Conservation (phyloP, 2,113 vertebrate species). For the Coryphaenoides rupestris region DNA sequence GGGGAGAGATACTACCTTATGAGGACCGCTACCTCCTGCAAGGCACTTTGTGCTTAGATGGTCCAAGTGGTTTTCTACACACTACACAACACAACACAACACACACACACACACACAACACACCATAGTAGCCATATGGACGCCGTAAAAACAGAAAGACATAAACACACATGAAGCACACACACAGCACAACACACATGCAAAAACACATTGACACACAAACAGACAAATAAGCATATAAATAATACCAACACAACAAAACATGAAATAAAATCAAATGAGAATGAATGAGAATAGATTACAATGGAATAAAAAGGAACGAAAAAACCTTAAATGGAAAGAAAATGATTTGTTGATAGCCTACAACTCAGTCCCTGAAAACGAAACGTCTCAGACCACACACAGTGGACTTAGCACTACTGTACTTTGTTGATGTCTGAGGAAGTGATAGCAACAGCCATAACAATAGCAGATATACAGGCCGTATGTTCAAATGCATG, state of each 20-base stretch:
- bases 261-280: neutral
- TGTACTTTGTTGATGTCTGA: neutral
- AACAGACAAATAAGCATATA: neutral
- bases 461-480: neutral
- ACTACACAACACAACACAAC: slow-evolving; percentile 76
- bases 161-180: slow-evolving; percentile 87
- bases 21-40: slow-evolving; percentile 84
- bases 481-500: no score
- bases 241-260: neutral
- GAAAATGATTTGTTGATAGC: no score
- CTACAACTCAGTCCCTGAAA: no score
- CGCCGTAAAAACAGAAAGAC: slow-evolving; percentile 56
- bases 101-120: slow-evolving; percentile 60
- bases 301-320: no score
- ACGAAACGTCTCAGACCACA: no score
- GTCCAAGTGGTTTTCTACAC: slow-evolving; percentile 94
- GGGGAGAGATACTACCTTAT: slow-evolving; percentile 88
- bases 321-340: no score
- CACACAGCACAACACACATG: slow-evolving; percentile 68
- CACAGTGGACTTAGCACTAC: no score
- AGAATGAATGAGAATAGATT: no score
- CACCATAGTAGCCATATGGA: slow-evolving; percentile 74
- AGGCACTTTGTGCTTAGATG: slow-evolving; percentile 87
- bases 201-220: slow-evolving; percentile 16
- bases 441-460: neutral